phyloP scores from a whole-genome alignment of 2,888 invertebrate species.

The Scaptomyza parva region DNA sequence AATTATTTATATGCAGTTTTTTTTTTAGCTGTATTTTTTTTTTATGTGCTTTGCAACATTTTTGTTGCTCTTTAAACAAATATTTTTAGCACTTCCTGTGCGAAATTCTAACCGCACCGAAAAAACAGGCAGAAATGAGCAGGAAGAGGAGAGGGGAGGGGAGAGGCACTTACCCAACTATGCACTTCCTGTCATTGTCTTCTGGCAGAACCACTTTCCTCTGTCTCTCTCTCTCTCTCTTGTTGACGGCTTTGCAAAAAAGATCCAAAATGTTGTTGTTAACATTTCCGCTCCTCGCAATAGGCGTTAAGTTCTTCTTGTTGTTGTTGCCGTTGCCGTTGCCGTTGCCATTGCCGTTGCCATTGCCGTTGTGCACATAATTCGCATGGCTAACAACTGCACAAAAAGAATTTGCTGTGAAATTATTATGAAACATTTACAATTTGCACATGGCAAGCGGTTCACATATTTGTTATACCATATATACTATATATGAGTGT shows the following conservation, averaged over 20 bases:
- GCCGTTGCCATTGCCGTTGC: slow-evolving; percentile 15
- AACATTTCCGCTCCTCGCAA: slow-evolving; percentile 55
- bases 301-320: slow-evolving; percentile 36
- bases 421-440: slow-evolving; percentile 66
- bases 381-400: slow-evolving; percentile 64
- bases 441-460: slow-evolving; percentile 58
- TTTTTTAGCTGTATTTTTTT: slow-evolving; percentile 6
- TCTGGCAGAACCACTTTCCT: neutral
- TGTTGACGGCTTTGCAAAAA: slow-evolving; percentile 29
- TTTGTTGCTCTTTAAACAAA: slow-evolving; percentile 47
- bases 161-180: slow-evolving; percentile 42
- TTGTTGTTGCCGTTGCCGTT: slow-evolving; percentile 18
- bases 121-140: slow-evolving; percentile 14
- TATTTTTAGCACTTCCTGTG: slow-evolving; percentile 63
- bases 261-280: slow-evolving; percentile 46
- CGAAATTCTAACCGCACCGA: slow-evolving; percentile 50
- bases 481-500: neutral
- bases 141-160: neutral
- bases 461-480: slow-evolving; percentile 31
- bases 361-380: slow-evolving; percentile 41
- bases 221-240: neutral
- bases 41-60: slow-evolving; percentile 7
- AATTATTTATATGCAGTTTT: slow-evolving; percentile 51
- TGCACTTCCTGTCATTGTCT: slow-evolving; percentile 55
- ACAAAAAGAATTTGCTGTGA: slow-evolving; percentile 56